A percentile compares a stretch with the other conserved stretches of the same genome.
phyloP scores from a whole-genome alignment of 2,888 invertebrate species.

The Incurvaria masculella region DNA sequence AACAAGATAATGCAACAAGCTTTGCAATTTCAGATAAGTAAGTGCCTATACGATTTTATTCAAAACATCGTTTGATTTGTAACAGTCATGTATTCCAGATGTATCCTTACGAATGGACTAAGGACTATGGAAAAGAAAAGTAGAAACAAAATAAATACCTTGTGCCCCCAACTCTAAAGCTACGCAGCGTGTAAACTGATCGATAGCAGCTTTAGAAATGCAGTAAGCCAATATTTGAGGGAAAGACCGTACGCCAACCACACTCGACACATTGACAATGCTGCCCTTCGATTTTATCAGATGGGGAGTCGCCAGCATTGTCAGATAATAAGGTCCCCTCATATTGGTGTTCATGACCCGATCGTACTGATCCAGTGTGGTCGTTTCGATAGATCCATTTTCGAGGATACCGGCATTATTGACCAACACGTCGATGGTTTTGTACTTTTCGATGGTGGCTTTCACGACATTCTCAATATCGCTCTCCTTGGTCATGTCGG shows the following conservation, averaged over 20 bases:
- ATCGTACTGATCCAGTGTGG: constrained; percentile 81
- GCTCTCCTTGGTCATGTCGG: constrained; percentile 64
- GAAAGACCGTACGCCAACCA: constrained; percentile 84
- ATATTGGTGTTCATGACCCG: constrained; percentile 85
- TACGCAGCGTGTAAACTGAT: constrained; percentile 89
- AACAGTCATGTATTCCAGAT: too few relatives aligned
- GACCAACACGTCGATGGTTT: constrained; percentile 71
- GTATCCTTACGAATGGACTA: too few relatives aligned
- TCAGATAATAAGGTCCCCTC: constrained; percentile 71
- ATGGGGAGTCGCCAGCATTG: constrained; percentile 80
- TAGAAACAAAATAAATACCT: too few relatives aligned
- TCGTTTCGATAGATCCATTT: constrained; percentile 76
- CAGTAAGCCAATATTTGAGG: constrained; percentile 87
- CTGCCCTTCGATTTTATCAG: constrained; percentile 75
- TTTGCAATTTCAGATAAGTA: too few relatives aligned
- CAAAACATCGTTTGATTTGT: too few relatives aligned
- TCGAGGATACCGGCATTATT: constrained; percentile 89
- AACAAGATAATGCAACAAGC: too few relatives aligned
- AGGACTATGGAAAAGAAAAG: too few relatives aligned
- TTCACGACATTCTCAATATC: constrained; percentile 66
- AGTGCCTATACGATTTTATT: too few relatives aligned
- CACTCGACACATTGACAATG: constrained; percentile 92
- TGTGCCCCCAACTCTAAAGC: constrained; percentile 79
- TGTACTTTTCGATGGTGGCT: constrained; percentile 62
- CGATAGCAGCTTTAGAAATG: constrained; percentile 90